Evolutionary conservation across 2,797 vertebrate genomes (phyloP), one percentile per base, ranked within the genome.

Genomic region (Semotilus atromaculatus): DNA sequence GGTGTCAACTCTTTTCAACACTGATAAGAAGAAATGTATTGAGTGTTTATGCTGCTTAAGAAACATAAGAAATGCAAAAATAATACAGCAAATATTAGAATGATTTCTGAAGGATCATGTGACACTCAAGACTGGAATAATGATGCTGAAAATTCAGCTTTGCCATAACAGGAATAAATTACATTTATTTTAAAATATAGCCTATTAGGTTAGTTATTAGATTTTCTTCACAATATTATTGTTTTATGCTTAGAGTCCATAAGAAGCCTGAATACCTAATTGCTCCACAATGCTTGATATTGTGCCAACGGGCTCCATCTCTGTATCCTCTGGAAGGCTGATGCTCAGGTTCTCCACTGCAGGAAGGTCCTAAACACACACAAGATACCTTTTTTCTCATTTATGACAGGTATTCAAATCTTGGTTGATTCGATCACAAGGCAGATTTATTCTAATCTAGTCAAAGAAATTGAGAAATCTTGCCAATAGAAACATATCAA

Each of bases 231-330:
- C 45, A 48, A 16, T 48, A 48, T 48, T 48, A 48, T 5, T 48
- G 14, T 16, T 48, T 48, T 48, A 48, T 5, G 45, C 19, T 36
- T 36, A 9, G 34, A 34, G 16, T 67, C 36, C 38, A 19, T 2
- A 3, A 23, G 21, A 55, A n/a, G 10, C 26, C 34, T 10, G 3
- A 91, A 86, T 94, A 99, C 98, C 97, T 23, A 98, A 92, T 79
- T 97, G 93, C 68, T 98, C 96, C 73, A 99, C 90, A 71, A 98
- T 93, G 85, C 96, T 96, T 84, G 97, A 97, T 90, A 99, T 92
- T 2, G 94, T 92, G 83, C 98, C 98, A 79, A 97, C 91, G 7
- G 96, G 94, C 86, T 95, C 94, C 86, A 99, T 89, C 86, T 96
- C 95, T 72, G 96, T 93, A 29, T 94, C 91, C 77, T 96, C 96